Base-by-base conservation (phyloP, 1,140 invertebrate species). In the Aphelinus atriplicis region DNA sequence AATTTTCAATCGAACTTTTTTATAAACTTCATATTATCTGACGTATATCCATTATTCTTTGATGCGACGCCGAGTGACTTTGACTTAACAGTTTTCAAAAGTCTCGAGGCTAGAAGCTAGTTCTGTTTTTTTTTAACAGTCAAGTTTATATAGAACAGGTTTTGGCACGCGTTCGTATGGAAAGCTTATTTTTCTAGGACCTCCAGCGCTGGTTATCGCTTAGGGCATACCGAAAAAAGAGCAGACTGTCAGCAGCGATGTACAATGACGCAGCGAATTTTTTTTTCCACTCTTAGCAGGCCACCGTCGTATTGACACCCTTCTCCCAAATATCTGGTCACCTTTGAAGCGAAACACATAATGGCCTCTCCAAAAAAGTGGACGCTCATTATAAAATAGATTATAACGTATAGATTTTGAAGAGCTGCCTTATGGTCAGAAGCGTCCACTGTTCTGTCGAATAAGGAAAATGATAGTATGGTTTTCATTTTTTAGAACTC, bases 221-320 rank as follows among this genome's bases (percentile, higher is more conserved):
- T 3, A 62, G 47, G 60, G 48, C 45, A 26, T 26, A 26, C 26
- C 10, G 10, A 62, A 47, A 63, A 63, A 26, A 26, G 58, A 63
- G 51, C 58, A 68, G 65, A 73, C 55, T 48, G 66, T 57, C 55
- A 47, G 56, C 47, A 55, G 58, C 48, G 57, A 58, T 62, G 53
- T 26, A 26, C 7, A 47, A 57, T 73, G 71, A 73, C 61, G 71
- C 56, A 73, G 71, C 71, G 48, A 75, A 70, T 70, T 75, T 70
- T 61, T 61, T 68, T 57, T 61, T 55, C 42, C n/a, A n/a, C 55
- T 62, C 60, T 71, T 71, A 62, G 55, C 50, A 62, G 58, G 48
- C 60, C 56, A 53, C 63, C 69, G 48, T 60, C 43, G 47, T 55
- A 62, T 58, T 63, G 43, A 2, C 63, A 61, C 56, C 63, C 7